phyloP scores from a whole-genome alignment of 2,888 invertebrate species.

The Pherbina coryleti region DNA sequence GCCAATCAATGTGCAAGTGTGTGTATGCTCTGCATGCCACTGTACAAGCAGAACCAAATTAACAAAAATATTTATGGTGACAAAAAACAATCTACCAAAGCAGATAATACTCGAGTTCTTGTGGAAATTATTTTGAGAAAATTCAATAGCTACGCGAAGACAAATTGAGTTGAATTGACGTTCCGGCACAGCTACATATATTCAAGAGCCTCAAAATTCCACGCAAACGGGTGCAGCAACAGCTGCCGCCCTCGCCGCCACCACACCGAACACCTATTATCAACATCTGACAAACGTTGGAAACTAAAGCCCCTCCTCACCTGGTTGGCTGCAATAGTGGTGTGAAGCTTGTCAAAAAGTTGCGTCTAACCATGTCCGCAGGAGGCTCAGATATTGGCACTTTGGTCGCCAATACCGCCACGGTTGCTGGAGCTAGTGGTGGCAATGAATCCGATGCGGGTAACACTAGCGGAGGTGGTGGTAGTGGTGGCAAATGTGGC shows the following conservation, averaged over 20 bases:
- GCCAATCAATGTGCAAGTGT: neutral
- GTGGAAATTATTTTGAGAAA: neutral
- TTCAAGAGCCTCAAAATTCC: conserved; percentile 47
- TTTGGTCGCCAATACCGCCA: conserved; percentile 39
- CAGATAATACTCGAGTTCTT: neutral
- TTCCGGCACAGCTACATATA: conserved; percentile 43
- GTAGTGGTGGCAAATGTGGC: conserved; percentile 36
- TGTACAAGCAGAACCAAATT: neutral
- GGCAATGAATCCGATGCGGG: conserved; percentile 19
- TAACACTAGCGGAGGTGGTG: conserved; percentile 31
- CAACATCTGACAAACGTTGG: neutral
- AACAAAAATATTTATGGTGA: too few species aligned
- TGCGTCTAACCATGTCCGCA: conserved; percentile 45
- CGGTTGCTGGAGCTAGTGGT: conserved; percentile 39
- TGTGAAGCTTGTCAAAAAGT: conserved; percentile 39
- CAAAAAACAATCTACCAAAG: too few species aligned
- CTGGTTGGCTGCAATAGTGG: neutral
- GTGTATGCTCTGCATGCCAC: neutral
- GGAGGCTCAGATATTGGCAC: conserved; percentile 42
- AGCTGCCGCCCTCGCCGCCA: conserved; percentile 41
- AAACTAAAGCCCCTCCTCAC: neutral
- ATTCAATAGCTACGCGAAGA: neutral
- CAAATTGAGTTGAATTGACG: neutral
- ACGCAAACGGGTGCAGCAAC: conserved; percentile 36
- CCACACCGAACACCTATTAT: conserved; percentile 45